A percentile compares a stretch with the other conserved stretches of the same genome.
phyloP scores from a whole-genome alignment of 2,797 vertebrate genomes.

The Varecia variegata region DNA sequence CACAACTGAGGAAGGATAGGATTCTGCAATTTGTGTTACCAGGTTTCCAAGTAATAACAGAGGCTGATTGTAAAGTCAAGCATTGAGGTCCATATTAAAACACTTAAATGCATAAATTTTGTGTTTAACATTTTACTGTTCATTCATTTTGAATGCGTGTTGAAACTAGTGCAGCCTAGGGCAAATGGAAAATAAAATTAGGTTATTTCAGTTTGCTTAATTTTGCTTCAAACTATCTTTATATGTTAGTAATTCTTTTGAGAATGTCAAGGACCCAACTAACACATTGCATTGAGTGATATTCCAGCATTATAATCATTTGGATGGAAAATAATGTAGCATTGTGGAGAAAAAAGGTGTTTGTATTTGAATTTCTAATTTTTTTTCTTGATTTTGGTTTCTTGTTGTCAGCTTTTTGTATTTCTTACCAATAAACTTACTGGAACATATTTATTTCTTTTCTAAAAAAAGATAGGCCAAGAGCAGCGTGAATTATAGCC shows the following conservation, averaged over 20 bases:
- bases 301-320: not conserved
- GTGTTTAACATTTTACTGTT: not conserved
- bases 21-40: not conserved
- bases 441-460: not conserved
- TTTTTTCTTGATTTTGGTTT: not conserved
- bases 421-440: conserved; percentile 13
- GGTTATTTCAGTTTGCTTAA: not conserved
- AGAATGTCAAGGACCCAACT: not conserved
- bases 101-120: not conserved
- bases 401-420: not conserved
- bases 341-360: not conserved
- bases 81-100: not conserved
- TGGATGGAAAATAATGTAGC: not conserved
- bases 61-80: not conserved
- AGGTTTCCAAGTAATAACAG: not conserved
- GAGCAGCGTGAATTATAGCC: not conserved
- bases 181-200: not conserved
- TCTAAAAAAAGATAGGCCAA: not conserved
- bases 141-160: not conserved
- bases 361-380: not conserved
- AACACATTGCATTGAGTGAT: not conserved
- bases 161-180: not conserved
- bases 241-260: not conserved
- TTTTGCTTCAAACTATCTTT: not conserved
- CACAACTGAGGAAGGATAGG: not conserved